Evolutionary conservation across 2,113 vertebrate species (phyloP), one percentile per base, ranked within the genome.

Genomic region (Chlamydotis undulata): DNA sequence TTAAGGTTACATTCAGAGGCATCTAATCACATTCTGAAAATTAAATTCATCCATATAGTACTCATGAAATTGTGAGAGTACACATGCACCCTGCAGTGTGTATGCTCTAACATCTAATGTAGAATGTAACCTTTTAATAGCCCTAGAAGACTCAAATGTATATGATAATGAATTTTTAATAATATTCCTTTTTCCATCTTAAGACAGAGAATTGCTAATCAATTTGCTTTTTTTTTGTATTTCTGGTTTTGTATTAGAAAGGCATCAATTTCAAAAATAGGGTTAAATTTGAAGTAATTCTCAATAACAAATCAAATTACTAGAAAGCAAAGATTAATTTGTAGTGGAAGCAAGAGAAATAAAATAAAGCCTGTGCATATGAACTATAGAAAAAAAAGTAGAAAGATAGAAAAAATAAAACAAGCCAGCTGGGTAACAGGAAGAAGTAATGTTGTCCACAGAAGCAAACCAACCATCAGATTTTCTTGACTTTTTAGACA

Each of bases 191-290:
- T 50, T 75, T 75, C 37, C 31, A 33, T 78, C 26, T 70, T 70
- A 59, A 52, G 31, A 64, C 19, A 65, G 15, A 79, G 18, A 77
- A 50, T 33, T 87, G n/a, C 10, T 71, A 55, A 81, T 78, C n/a
- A 5, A 28, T 78, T 81, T 89, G 3, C 37, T 43, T 70, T 17
- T 64, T 89, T 35, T 35, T 35, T 35, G 35, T 63, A 55, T 78
- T 93, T 94, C 65, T 83, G 26, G 21, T 71, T 89, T 94, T 75
- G 19, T 64, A 53, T 76, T 73, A 83, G 33, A 91, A 88, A 84
- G 26, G 19, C 55, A 53, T 53, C 70, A 57, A 67, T 80, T 77
- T 43, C 12, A 83, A 13, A 53, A 70, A 64, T 23, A 56, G 2
- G 24, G 29, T 31, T 88, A 65, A n/a, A 79, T 61, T 37, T 56